Evolutionary conservation across 2,797 vertebrate genomes (phyloP).

Genomic region (Rhinella marina): DNA sequence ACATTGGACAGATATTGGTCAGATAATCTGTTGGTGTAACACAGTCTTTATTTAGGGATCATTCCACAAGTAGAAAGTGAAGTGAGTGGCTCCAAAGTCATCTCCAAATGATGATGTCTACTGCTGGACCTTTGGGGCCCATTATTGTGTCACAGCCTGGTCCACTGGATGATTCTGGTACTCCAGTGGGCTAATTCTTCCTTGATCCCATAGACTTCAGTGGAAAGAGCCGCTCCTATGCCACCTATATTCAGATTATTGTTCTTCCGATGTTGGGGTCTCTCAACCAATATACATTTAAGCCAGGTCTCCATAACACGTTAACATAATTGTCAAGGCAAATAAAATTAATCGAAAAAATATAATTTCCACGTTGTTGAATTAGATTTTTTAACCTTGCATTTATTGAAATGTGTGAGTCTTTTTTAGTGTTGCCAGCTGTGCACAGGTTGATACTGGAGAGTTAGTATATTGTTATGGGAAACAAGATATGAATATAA

Average conservation of each 20-base stretch:
- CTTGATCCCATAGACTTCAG: not conserved
- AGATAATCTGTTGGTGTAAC: too few relatives aligned
- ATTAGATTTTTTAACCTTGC: not conserved
- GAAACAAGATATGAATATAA: slow-evolving; percentile 41
- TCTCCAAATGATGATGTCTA: too few relatives aligned
- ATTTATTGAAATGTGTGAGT: not conserved
- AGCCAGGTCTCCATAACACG: not conserved
- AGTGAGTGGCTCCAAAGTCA: too few relatives aligned
- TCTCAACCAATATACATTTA: not conserved
- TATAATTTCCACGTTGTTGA: not conserved
- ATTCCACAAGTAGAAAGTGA: too few relatives aligned
- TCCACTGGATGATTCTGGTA: too few relatives aligned
- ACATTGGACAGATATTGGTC: too few relatives aligned
- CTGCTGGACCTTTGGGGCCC: too few relatives aligned
- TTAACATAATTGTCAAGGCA: not conserved
- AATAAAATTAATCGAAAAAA: not conserved
- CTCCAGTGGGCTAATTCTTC: too few relatives aligned
- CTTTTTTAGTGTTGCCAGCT: not conserved
- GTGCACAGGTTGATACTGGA: not conserved
- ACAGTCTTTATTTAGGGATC: too few relatives aligned
- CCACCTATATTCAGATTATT: not conserved
- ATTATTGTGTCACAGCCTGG: too few relatives aligned
- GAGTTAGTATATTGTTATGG: not conserved
- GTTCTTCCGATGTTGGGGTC: not conserved
- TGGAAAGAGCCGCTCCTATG: not conserved